Conservation (phyloP, 2,113 vertebrate species). For the Chlorodrepanis virens region DNA sequence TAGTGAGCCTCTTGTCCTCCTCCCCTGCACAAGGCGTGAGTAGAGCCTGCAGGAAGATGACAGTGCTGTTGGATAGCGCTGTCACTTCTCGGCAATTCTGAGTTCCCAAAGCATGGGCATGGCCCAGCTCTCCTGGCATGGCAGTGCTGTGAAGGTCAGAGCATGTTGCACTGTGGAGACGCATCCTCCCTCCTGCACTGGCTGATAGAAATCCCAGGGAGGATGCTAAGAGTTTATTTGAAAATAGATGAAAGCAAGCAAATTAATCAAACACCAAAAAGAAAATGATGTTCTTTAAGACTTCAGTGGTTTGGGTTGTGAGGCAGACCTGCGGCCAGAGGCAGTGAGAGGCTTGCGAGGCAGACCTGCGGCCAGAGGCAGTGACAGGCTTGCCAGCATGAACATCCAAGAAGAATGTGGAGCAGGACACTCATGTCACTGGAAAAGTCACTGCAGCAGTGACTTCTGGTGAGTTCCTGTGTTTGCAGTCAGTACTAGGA, state of each 20-base stretch:
- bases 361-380: neutral
- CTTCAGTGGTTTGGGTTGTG: neutral
- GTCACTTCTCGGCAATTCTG: neutral
- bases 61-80: neutral
- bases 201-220: constrained; percentile 31
- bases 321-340: neutral
- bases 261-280: constrained; percentile 36
- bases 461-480: neutral
- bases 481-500: neutral
- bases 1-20: neutral
- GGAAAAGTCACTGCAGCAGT: neutral
- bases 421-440: neutral
- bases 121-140: neutral
- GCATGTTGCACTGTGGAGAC: neutral
- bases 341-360: no score
- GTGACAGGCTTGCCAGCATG: neutral
- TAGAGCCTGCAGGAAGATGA: neutral
- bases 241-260: constrained; percentile 49
- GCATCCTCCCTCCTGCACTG: neutral
- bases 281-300: neutral
- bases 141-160: neutral
- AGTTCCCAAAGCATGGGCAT: neutral
- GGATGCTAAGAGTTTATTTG: constrained; percentile 13
- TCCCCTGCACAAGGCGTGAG: neutral
- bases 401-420: neutral